Base-by-base conservation (phyloP, 2,113 vertebrate species). In the Cyphomyrus discorhynchus region DNA sequence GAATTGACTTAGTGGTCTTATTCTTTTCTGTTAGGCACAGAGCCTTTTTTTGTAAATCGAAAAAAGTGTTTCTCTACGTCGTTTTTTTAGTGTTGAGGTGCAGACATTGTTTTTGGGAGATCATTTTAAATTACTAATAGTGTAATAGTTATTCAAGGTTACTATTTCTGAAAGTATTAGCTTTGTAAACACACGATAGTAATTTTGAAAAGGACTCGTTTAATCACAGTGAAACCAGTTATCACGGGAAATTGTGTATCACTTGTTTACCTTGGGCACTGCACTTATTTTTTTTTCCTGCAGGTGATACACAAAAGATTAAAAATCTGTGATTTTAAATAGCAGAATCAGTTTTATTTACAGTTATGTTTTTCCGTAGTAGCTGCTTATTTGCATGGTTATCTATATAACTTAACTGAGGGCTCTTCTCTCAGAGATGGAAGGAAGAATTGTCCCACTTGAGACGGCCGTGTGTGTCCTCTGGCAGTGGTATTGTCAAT, bases 391-490 rank as follows among this genome's bases (percentile, higher is more conserved):
- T 35, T 4, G 19, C 49, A 52, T 86, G 47, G 13, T 15, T 42
- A 47, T 50, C 35, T 88, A 45, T 88, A 88, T 42, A 31, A 80
- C 66, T 80, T 88, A 77, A 35, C 27, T 82, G n/a, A 11, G 46
- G 70, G 46, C 47, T 82, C 94, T 92, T 91, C 88, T 90, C 89
- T 85, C 95, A 99, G 98, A 96, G 97, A 95, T 98, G 97, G 98
- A 97, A 96, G 93, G 97, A 98, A 93, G 98, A 99, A 93, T 94
- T 98, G 95, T 96, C 95, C 92, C 96, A 95, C 91, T 95, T 97
- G 96, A 98, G 97, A 95, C 96, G 96, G 92, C 92, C 95, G 91
- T 94, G 95, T 19, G 94, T 95, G 88, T 95, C 96, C 90, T 93
- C 94, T 58, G 94, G 95, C 90, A 96, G 95, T 91, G 96, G 95